Conservation (phyloP, 2,113 vertebrate genomes). For the Clinocottus analis region DNA sequence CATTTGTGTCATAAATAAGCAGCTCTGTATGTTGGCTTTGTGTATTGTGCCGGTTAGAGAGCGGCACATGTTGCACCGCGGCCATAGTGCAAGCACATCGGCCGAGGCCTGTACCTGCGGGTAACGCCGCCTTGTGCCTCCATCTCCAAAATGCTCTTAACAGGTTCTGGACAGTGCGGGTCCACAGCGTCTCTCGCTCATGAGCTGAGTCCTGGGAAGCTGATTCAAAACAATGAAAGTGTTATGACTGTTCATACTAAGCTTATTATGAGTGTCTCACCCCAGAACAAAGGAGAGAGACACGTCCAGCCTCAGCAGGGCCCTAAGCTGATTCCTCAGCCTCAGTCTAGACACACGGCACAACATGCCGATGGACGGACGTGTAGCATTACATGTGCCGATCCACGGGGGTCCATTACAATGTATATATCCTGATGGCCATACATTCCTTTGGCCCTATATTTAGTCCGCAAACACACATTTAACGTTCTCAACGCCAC, state of each 20-base stretch:
- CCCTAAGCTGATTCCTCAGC: conserved; percentile 70
- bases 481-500: conserved; percentile 5
- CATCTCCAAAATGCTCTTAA: conserved; percentile 59
- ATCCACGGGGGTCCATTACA: background rate
- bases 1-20: conserved; percentile 29
- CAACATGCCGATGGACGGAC: conserved; percentile 42
- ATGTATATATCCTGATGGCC: background rate
- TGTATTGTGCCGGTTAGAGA: conserved; percentile 37
- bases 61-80: conserved; percentile 24
- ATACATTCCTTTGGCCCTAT: background rate
- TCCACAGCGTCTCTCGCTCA: conserved; percentile 26
- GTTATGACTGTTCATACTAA: conserved; percentile 79
- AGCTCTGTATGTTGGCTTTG: conserved; percentile 48
- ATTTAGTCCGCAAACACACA: background rate
- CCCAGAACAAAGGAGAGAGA: conserved; percentile 73
- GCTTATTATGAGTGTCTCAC: conserved; percentile 76
- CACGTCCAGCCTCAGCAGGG: conserved; percentile 69
- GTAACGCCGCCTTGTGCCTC: conserved; percentile 61
- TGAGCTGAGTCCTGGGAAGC: conserved; percentile 48
- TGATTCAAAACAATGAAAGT: conserved; percentile 68
- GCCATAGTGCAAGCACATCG: conserved; percentile 36
- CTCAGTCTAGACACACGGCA: conserved; percentile 59
- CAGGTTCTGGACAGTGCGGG: conserved; percentile 20
- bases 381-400: conserved; percentile 8
- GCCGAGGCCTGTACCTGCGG: conserved; percentile 24